Base-by-base conservation (phyloP, 2,113 vertebrate species). In the Tachysurus vachellii region DNA sequence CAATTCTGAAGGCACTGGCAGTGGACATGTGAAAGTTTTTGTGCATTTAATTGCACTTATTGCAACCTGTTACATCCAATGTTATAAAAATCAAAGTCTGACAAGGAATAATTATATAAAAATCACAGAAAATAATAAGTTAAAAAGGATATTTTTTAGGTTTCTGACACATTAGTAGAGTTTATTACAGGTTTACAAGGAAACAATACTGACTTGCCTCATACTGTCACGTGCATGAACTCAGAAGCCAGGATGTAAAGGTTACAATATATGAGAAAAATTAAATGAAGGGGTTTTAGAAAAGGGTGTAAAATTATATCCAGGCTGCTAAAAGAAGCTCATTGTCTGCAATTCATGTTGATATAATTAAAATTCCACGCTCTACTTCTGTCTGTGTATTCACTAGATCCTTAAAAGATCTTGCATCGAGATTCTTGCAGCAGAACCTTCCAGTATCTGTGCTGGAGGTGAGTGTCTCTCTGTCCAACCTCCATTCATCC, bases 401-500 rank as follows among this genome's bases (percentile, higher is more conserved):
- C 89, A 87, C 80, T 88, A 99, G 98, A 99, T 99, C 90, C 90
- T 99, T 85, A 99, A 97, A 94, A 99, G 96, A 88, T 99, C 98
- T 36, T 99, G 98, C 44, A 99, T 99, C 6, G 98, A 99, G 94
- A 99, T 99, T 90, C 94, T 99, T 90, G 98, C 98, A 1, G 98
- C 97, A 10, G 97, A 99, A 64, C 98, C 98, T 12, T 99, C 98
- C 70, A 99, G 97, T 68, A 99, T 99, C 91, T 99, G 98, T 92
- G 98, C 98, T 90, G 98, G 98, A 94, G 98, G 98, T 99, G 90
- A 94, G 94, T 92, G 17, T 44, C 14, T 82, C 36, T 36, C 7
- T 77, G 50, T 23, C 53, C 66, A 73, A 59, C 53, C 50, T 70
- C 28, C 53, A 50, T 70, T 70, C 14, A 57, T 70, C 57, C 12